Evolutionary conservation across 1,140 invertebrate species (phyloP), one percentile per base, ranked within the genome.

Genomic region (Drosophila lacteicornis): DNA sequence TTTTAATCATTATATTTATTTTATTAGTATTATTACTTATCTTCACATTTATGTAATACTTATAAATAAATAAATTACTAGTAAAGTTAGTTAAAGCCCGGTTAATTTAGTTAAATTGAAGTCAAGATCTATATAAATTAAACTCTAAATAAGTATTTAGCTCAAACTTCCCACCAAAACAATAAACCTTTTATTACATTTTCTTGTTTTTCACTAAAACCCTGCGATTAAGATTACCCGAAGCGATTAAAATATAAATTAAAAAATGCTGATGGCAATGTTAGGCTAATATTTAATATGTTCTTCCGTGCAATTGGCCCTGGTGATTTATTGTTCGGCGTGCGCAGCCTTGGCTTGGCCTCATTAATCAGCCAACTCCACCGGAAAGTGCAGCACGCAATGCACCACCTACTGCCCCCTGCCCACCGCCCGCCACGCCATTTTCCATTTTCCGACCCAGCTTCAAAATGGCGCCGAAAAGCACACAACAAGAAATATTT

Each of bases 391-490:
- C 75, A 59, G 66, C 79, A 82, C 79, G 79, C 82, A 82, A 87
- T 82, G 78, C 45, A 68, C 67, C 68, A 57, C 36, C 74, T 51
- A 15, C 17, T 8, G 13, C 8, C 27, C 19, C 17, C 15, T 15
- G n/a, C 30, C 38, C 50, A 22, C 38, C 17, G n/a, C 30, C 38
- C 50, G 38, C 38, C 17, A 17, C 12, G 65, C 61, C 57, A 71
- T 46, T 57, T 67, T 63, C 58, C 59, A 71, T 49, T 46, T 57
- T 67, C 59, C 53, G 40, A 55, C 45, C 43, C 66, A 79, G 59
- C 70, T 75, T 61, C 66, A 80, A 82, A 83, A 87, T 88, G 80
- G 78, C 85, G 73, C 85, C 80, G 66, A 79, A 88, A 88, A 88
- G 84, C 85, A 88, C 75, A 88, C 84, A 81, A 60, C 80, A 84